Percentiles rank a stretch among this genome's conserved stretches.
Evolutionary conservation across 2,797 vertebrate species (phyloP).

Genomic region (Chromis chromis): DNA sequence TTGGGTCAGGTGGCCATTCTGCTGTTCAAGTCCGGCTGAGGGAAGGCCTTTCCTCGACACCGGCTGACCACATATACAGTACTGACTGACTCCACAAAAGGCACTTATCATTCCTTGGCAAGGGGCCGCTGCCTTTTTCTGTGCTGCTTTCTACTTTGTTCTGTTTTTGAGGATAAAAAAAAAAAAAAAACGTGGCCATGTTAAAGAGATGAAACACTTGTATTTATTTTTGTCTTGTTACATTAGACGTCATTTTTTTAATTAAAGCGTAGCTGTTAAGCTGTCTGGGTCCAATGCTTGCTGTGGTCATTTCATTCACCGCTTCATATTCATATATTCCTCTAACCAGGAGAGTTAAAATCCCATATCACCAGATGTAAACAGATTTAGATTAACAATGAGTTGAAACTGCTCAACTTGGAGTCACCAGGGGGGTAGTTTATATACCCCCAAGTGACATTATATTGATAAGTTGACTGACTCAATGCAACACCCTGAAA

Average conservation of each 20-base stretch:
- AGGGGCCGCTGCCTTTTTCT: constrained; percentile 86
- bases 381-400: too few species aligned
- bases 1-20: constrained; percentile 98
- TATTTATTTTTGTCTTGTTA: constrained; percentile 94
- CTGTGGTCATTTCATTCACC: constrained; percentile 59
- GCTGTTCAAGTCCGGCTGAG: constrained; percentile 96
- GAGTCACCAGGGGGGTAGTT: too few species aligned
- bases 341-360: neutral
- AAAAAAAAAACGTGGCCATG: constrained; percentile 73
- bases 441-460: too few species aligned
- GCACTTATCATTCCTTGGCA: constrained; percentile 88
- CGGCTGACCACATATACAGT: constrained; percentile 77
- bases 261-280: constrained; percentile 82
- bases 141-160: constrained; percentile 87
- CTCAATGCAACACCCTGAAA: neutral
- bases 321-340: neutral
- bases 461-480: too few species aligned
- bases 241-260: constrained; percentile 82
- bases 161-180: constrained; percentile 74
- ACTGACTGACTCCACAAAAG: constrained; percentile 89
- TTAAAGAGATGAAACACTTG: constrained; percentile 86
- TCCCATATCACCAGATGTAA: too few species aligned
- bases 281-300: constrained; percentile 63
- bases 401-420: too few species aligned
- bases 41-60: constrained; percentile 45